Conservation (phyloP, 2,113 vertebrate species). For the Festucalex cinctus region DNA sequence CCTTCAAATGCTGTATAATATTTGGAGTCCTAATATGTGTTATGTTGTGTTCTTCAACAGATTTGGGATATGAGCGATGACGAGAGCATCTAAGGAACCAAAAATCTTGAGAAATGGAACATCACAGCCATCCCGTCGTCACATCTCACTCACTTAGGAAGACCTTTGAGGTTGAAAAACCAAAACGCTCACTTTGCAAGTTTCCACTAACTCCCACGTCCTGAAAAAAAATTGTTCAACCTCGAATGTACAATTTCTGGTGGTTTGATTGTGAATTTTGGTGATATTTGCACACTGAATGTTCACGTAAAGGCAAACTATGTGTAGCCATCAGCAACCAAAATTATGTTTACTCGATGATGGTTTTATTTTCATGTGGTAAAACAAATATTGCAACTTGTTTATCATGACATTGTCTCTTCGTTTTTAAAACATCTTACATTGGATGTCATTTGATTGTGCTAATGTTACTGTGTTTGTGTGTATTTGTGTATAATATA, state of each 20-base stretch:
- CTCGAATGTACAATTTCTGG: not conserved
- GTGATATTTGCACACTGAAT: not conserved
- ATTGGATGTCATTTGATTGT: not conserved
- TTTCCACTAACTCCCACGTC: not conserved
- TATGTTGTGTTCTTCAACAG: constrained; percentile 61
- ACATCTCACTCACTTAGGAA: not conserved
- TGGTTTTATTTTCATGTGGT: not conserved
- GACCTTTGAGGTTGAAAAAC: not conserved
- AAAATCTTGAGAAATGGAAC: not conserved
- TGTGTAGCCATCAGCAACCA: not conserved
- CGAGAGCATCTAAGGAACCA: constrained; percentile 82
- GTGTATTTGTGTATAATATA: not conserved
- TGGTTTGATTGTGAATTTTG: not conserved
- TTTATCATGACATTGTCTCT: not conserved
- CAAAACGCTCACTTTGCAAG: not conserved
- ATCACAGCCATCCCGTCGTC: not conserved
- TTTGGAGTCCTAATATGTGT: constrained; percentile 7
- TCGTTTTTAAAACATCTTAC: not conserved
- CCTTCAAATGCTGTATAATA: not conserved
- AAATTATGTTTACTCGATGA: not conserved
- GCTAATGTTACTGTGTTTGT: not conserved
- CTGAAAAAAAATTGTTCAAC: not conserved
- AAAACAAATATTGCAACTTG: not conserved
- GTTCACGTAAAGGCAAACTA: not conserved
- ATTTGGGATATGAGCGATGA: constrained; percentile 99